Percentiles rank a stretch among this genome's conserved stretches.
Evolutionary conservation across 2,113 vertebrate species (phyloP).

Genomic region (Albula glossodonta): DNA sequence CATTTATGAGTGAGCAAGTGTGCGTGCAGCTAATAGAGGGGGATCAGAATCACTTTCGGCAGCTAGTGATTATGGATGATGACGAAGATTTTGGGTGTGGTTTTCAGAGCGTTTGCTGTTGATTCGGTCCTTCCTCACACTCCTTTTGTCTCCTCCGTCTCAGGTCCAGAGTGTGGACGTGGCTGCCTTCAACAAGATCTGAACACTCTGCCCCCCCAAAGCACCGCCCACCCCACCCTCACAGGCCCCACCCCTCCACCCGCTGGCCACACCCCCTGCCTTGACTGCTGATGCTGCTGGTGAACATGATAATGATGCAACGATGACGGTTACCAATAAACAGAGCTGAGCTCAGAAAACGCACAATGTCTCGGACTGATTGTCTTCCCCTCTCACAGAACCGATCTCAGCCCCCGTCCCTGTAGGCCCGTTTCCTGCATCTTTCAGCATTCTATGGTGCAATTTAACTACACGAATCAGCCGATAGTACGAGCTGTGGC

Average conservation of each 20-base stretch:
- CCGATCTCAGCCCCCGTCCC: too few relatives aligned
- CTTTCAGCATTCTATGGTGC: too few relatives aligned
- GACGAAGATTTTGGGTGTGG: too few relatives aligned
- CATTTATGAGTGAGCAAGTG: too few relatives aligned
- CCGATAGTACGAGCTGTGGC: too few relatives aligned
- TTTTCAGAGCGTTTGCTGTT: neutral
- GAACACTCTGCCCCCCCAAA: constrained; percentile 39
- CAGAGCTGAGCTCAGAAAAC: constrained; percentile 49
- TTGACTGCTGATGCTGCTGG: constrained; percentile 34
- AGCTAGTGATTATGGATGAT: too few relatives aligned
- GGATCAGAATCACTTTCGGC: too few relatives aligned
- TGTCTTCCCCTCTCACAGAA: neutral
- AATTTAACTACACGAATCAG: too few relatives aligned
- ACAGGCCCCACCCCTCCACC: too few relatives aligned
- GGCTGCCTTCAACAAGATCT: constrained; percentile 98
- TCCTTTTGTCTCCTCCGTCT: constrained; percentile 25
- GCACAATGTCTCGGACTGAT: constrained; percentile 27
- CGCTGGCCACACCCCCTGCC: neutral
- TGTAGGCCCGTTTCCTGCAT: too few relatives aligned
- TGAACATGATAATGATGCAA: constrained; percentile 28
- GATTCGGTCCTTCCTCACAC: neutral
- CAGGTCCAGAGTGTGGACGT: constrained; percentile 97
- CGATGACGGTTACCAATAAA: constrained; percentile 57
- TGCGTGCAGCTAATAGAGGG: too few relatives aligned
- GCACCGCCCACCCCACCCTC: too few relatives aligned